Conservation (phyloP, 1,140 invertebrate genomes). For the Battus philenor region DNA sequence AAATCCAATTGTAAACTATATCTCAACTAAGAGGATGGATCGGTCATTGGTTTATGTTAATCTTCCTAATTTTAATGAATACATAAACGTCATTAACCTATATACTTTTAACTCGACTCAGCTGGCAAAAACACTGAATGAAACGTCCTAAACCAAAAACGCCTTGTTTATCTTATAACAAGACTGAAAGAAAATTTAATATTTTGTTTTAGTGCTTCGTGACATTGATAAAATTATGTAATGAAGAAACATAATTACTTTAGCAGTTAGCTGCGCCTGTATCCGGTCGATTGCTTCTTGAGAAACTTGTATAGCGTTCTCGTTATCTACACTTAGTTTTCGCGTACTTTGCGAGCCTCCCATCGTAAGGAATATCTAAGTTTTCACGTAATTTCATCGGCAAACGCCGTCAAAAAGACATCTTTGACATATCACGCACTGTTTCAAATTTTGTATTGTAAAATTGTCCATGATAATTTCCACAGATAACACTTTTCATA, state of each 20-base stretch:
- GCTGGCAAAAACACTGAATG: too few species aligned
- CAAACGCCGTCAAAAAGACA: constrained; percentile 63
- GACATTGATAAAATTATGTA: constrained; percentile 74
- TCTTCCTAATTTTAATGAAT: too few species aligned
- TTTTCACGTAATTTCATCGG: constrained; percentile 56
- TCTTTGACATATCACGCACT: constrained; percentile 44
- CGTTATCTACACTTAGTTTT: constrained; percentile 65
- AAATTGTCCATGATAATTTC: background rate
- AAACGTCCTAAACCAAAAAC: too few species aligned
- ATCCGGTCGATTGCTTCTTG: constrained; percentile 65
- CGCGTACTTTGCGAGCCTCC: constrained; percentile 66
- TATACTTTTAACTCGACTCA: too few species aligned
- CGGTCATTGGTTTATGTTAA: too few species aligned
- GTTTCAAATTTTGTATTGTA: background rate
- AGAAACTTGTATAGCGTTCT: constrained; percentile 66
- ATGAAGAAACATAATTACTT: constrained; percentile 60
- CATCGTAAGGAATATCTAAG: constrained; percentile 56
- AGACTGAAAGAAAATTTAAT: constrained; percentile 1
- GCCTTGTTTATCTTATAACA: too few species aligned
- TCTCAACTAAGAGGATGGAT: too few species aligned
- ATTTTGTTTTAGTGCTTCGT: constrained; percentile 43
- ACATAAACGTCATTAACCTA: too few species aligned
- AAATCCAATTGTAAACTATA: too few species aligned
- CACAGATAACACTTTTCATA: background rate
- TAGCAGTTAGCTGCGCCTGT: constrained; percentile 55